Conservation (phyloP, 92 coral and sea anemone genomes). For the Chrysogorgia sp. region DNA sequence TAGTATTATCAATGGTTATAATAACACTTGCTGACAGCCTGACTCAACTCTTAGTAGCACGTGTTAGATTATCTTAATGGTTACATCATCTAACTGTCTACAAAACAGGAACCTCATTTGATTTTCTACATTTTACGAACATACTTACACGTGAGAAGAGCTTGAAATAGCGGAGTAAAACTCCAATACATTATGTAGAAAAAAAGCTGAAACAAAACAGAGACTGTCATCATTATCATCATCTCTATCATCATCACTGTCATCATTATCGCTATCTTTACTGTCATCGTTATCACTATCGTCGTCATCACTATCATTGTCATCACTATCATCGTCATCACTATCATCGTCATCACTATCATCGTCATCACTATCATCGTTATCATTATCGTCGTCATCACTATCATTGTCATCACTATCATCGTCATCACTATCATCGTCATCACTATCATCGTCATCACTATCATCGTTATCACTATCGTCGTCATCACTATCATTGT, state of each 20-base stretch:
- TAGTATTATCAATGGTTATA: no score
- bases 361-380: no score
- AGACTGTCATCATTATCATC: background rate
- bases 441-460: no score
- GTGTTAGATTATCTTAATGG: background rate
- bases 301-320: no score
- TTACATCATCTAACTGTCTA: background rate
- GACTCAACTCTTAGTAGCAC: no score
- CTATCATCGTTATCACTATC: background rate
- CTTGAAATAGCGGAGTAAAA: constrained; percentile 72
- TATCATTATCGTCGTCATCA: no score
- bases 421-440: no score
- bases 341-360: background rate
- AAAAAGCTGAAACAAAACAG: constrained; percentile 62
- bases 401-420: background rate
- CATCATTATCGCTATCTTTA: no score
- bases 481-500: no score
- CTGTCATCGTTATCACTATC: no score
- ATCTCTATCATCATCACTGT: no score
- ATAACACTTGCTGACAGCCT: no score
- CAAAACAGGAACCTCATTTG: background rate
- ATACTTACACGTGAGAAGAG: constrained; percentile 83
- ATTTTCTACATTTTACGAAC: background rate
- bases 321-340: constrained; percentile 8
- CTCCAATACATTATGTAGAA: constrained; percentile 71